These are phyloP conservation scores for Leucoraja ocellata DNA, from an alignment of 2,797 vertebrate genomes.

Conservation along the genomic window DNA sequence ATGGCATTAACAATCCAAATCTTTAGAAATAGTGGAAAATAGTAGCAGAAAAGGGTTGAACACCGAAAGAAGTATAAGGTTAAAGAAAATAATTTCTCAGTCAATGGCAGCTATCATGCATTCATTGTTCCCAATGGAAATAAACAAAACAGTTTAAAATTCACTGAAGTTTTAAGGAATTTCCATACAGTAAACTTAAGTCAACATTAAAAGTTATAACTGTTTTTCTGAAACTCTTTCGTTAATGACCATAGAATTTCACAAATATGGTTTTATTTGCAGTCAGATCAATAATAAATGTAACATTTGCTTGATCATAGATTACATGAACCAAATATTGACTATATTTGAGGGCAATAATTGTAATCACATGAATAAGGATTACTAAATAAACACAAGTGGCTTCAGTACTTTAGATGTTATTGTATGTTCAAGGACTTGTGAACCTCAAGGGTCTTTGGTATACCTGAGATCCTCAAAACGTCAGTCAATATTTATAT, in stretches of 20 bases:
- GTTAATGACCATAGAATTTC: conserved; percentile 17
- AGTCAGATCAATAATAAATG: background rate
- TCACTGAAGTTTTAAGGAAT: background rate
- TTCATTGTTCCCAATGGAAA: background rate
- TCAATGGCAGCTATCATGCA: background rate
- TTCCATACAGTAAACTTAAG: background rate
- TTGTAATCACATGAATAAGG: background rate
- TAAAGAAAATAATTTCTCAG: background rate
- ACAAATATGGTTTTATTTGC: background rate
- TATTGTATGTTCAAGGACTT: conserved; percentile 27
- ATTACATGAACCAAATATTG: conserved; percentile 23
- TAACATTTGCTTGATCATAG: background rate
- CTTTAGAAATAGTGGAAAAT: background rate
- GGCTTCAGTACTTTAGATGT: background rate
- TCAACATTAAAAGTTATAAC: background rate
- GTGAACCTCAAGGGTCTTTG: background rate
- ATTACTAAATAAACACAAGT: background rate
- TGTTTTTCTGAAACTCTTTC: background rate
- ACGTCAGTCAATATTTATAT: background rate
- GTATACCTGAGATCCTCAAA: conserved; percentile 12
- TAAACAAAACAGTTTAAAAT: background rate
- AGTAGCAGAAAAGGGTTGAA: background rate
- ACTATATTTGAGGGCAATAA: background rate
- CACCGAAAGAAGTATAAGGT: background rate
- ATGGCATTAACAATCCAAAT: background rate